These are phyloP conservation scores for Oncorhynchus clarkii DNA, from an alignment of 2,113 vertebrate genomes.

Conservation along the genomic window DNA sequence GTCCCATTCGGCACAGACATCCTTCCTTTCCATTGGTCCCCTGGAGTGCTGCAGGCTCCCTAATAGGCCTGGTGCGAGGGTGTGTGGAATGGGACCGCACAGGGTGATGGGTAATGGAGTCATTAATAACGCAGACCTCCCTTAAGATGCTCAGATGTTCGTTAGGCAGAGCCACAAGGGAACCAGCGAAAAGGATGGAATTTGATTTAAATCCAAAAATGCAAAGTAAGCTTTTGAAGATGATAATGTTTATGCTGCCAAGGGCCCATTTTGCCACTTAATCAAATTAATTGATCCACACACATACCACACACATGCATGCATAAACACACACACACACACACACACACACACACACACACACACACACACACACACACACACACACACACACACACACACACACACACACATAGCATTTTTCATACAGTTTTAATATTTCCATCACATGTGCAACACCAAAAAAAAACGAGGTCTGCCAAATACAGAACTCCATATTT, in stretches of 20 bases:
- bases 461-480: conserved; percentile 74
- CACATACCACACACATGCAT: conserved; percentile 10
- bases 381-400: neutral
- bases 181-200: conserved; percentile 59
- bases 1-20: conserved; percentile 61
- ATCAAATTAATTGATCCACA: conserved; percentile 33
- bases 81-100: conserved; percentile 72
- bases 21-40: conserved; percentile 55
- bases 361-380: too few species aligned
- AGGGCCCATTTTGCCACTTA: conserved; percentile 53
- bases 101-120: conserved; percentile 78
- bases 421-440: conserved; percentile 83
- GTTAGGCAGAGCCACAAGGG: conserved; percentile 65
- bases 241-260: conserved; percentile 54
- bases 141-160: conserved; percentile 75
- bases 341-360: too few species aligned
- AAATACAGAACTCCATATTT: conserved; percentile 82
- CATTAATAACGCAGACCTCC: conserved; percentile 78
- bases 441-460: conserved; percentile 83
- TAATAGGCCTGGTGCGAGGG: conserved; percentile 69
- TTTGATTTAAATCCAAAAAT: conserved; percentile 53
- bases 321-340: too few species aligned
- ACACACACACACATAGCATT: conserved; percentile 41
- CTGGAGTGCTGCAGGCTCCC: conserved; percentile 66
- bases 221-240: conserved; percentile 55